Percentiles rank a stretch among this genome's conserved stretches.
phyloP scores from a whole-genome alignment of 2,113 vertebrate species.

The Leucopsar rothschildi region DNA sequence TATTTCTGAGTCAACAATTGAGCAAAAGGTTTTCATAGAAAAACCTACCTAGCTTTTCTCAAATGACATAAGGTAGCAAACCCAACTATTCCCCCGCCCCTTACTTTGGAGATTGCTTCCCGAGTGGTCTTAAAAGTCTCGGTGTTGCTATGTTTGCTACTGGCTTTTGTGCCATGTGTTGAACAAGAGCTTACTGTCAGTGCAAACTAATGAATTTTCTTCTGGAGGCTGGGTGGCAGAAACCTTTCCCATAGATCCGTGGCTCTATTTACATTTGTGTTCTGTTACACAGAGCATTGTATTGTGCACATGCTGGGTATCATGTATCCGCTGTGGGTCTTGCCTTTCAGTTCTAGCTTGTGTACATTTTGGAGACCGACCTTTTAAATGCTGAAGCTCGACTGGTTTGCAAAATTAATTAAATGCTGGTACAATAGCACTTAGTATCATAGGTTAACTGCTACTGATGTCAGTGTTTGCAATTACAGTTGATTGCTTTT shows the following conservation, averaged over 20 bases:
- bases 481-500: not conserved
- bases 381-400: not conserved
- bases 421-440: not conserved
- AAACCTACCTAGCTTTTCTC: not conserved
- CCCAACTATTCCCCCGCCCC: not conserved
- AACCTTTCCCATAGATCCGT: not conserved
- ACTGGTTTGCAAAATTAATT: not conserved
- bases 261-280: conserved; percentile 13
- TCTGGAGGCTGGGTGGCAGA: not conserved
- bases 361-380: not conserved
- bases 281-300: not conserved
- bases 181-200: conserved; percentile 36
- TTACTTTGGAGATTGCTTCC: not conserved
- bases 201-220: conserved; percentile 35
- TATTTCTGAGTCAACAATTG: not conserved
- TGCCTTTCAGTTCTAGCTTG: not conserved
- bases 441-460: not conserved
- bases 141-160: not conserved
- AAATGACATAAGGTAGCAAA: not conserved
- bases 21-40: not conserved
- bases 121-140: not conserved
- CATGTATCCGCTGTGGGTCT: not conserved
- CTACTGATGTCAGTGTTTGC: not conserved
- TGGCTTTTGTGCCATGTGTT: conserved; percentile 17
- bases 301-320: not conserved